Evolutionary conservation across 53 echinoderm and acorn worm species (phyloP).

Genomic region (Pentamera pediparva): DNA sequence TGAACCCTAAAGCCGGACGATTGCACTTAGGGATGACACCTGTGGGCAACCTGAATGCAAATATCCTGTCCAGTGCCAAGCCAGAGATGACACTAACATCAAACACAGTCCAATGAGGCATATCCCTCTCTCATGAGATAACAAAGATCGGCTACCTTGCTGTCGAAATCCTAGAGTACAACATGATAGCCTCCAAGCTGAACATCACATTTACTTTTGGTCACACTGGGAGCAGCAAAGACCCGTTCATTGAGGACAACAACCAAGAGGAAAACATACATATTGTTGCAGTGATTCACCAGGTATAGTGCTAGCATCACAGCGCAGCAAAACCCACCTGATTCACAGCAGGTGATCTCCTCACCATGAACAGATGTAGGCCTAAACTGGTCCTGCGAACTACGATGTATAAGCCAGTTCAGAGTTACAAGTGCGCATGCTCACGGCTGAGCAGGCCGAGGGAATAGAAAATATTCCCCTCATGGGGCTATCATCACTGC

Average conservation of each 20-base stretch:
- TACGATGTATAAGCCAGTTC: too few species aligned
- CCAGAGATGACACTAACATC: too few species aligned
- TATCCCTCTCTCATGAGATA: conserved; percentile 25
- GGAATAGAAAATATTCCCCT: too few species aligned
- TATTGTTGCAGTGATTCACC: too few species aligned
- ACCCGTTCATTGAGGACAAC: conserved; percentile 29
- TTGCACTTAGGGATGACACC: too few species aligned
- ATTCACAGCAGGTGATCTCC: conserved; percentile 18
- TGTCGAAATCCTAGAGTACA: conserved; percentile 2
- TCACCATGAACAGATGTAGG: conserved; percentile 30
- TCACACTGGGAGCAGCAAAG: conserved; percentile 13
- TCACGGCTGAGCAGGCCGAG: too few species aligned
- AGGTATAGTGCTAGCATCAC: conserved; percentile 32
- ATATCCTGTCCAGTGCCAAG: not conserved
- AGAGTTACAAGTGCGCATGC: too few species aligned
- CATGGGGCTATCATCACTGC: too few species aligned
- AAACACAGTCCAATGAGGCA: conserved; percentile 14
- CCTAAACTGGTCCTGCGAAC: not conserved
- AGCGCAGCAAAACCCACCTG: conserved; percentile 19
- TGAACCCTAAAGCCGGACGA: too few species aligned
- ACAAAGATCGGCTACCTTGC: conserved; percentile 22
- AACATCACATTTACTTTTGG: conserved; percentile 30
- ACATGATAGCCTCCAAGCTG: conserved; percentile 4
- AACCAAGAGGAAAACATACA: too few species aligned
- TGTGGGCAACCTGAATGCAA: too few species aligned